Percentiles rank a stretch among this genome's conserved stretches.
These are phyloP conservation scores for Periophthalmodon schlosseri DNA, from an alignment of 2,113 vertebrate species.

Conservation along the genomic window DNA sequence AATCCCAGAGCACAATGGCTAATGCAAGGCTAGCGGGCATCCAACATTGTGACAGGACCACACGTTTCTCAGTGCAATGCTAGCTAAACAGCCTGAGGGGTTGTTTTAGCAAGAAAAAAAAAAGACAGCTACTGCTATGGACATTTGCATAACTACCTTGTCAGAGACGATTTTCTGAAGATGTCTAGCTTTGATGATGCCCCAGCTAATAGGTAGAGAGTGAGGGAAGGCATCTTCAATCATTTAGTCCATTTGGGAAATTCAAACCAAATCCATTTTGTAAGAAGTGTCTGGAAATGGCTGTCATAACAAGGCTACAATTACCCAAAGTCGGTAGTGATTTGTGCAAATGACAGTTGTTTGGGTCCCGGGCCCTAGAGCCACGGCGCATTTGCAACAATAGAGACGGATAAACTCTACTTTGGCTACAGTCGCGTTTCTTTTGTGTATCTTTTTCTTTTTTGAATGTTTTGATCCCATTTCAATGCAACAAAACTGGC, in stretches of 20 bases:
- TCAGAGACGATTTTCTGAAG: slow-evolving; percentile 14
- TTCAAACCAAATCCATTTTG: slow-evolving; percentile 28
- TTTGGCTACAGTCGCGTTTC: not conserved
- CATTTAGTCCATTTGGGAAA: slow-evolving; percentile 12
- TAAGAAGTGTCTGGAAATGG: slow-evolving; percentile 15
- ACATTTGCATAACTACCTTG: slow-evolving; percentile 52
- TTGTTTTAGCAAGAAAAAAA: slow-evolving; percentile 34
- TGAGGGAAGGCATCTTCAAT: slow-evolving; percentile 26
- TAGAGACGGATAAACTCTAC: not conserved
- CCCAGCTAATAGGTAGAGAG: not conserved
- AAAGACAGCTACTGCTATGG: slow-evolving; percentile 1
- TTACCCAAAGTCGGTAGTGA: slow-evolving; percentile 15
- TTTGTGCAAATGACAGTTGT: slow-evolving; percentile 9
- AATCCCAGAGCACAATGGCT: slow-evolving; percentile 66
- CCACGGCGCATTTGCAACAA: not conserved
- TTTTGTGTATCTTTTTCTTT: not conserved
- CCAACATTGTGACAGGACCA: slow-evolving; percentile 33
- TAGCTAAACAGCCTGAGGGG: slow-evolving; percentile 57
- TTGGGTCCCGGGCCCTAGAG: slow-evolving; percentile 1
- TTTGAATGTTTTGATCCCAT: not conserved
- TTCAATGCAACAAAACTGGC: not conserved
- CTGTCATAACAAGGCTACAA: slow-evolving; percentile 26
- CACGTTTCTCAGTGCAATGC: slow-evolving; percentile 37
- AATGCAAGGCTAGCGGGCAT: slow-evolving; percentile 53
- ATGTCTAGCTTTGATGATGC: slow-evolving; percentile 11